Conservation (phyloP, 2,888 invertebrate species). For the Entomobrya proxima region DNA sequence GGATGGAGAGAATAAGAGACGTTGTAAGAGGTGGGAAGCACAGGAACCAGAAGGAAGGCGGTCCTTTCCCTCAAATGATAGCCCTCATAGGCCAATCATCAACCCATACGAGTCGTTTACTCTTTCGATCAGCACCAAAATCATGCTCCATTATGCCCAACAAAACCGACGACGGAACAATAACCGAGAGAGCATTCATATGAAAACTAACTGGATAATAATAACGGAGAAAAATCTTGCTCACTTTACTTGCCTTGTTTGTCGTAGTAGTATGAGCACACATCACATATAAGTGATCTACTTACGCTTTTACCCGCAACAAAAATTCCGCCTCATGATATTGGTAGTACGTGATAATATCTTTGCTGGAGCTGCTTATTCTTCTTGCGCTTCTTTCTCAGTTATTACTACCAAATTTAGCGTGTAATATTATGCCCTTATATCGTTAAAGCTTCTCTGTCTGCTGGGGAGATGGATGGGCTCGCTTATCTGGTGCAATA, state of each 20-base stretch:
- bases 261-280: not conserved
- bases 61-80: slow-evolving; percentile 70
- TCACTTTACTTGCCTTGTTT: not conserved
- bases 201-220: slow-evolving; percentile 41
- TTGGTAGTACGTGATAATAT: slow-evolving; percentile 52
- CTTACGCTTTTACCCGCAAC: slow-evolving; percentile 44
- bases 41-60: slow-evolving; percentile 64
- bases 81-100: slow-evolving; percentile 75
- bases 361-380: slow-evolving; percentile 1
- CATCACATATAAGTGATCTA: not conserved
- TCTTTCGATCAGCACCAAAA: slow-evolving; percentile 74
- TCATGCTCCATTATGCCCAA: slow-evolving; percentile 72
- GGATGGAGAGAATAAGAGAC: not conserved
- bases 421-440: not conserved
- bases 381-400: slow-evolving; percentile 6
- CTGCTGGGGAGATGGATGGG: slow-evolving; percentile 30
- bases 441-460: slow-evolving; percentile 1
- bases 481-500: slow-evolving; percentile 25
- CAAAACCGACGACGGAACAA: slow-evolving; percentile 65
- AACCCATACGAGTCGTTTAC: slow-evolving; percentile 73
- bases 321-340: slow-evolving; percentile 44
- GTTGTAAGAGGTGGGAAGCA: slow-evolving; percentile 61
- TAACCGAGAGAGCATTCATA: slow-evolving; percentile 51
- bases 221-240: slow-evolving; percentile 36
- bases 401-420: slow-evolving; percentile 23